Conservation (phyloP, 2,797 vertebrate species). For the Rhinichthys osculus region DNA sequence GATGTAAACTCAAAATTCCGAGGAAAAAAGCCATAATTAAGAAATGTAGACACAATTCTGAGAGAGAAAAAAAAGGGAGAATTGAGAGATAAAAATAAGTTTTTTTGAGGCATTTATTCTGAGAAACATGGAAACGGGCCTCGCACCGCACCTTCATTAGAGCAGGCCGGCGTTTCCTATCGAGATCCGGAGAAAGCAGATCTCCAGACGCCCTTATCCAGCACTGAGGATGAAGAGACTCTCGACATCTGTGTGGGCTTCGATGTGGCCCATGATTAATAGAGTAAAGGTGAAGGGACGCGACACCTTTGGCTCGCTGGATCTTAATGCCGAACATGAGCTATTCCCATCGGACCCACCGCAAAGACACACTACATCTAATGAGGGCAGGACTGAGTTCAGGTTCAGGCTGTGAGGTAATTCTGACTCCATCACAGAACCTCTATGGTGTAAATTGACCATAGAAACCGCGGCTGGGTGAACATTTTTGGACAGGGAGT, state of each 20-base stretch:
- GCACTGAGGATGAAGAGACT: slow-evolving; percentile 8
- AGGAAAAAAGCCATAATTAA: too few species aligned
- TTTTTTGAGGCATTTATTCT: slow-evolving; percentile 2
- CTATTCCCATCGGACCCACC: slow-evolving; percentile 61
- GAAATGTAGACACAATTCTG: too few species aligned
- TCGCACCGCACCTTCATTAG: slow-evolving; percentile 31
- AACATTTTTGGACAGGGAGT: slow-evolving; percentile 3
- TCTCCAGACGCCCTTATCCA: slow-evolving; percentile 24
- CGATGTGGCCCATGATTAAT: slow-evolving; percentile 72
- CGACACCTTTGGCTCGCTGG: slow-evolving; percentile 69
- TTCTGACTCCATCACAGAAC: slow-evolving; percentile 5
- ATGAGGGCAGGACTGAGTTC: slow-evolving; percentile 15
- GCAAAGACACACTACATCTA: slow-evolving; percentile 35
- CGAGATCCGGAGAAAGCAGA: slow-evolving; percentile 28
- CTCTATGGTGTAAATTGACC: slow-evolving; percentile 5
- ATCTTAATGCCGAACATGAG: slow-evolving; percentile 67
- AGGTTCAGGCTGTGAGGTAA: slow-evolving; percentile 19
- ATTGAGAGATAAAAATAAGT: slow-evolving; percentile 45
- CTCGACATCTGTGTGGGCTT: slow-evolving; percentile 67
- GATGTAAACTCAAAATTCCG: too few species aligned
- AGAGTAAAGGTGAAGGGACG: slow-evolving; percentile 66
- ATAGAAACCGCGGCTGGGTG: not conserved
- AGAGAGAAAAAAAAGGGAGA: too few species aligned
- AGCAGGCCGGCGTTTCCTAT: not conserved
- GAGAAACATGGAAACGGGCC: slow-evolving; percentile 15